Evolutionary conservation across 2,113 vertebrate species (phyloP), one percentile per base, ranked within the genome.

Genomic region (Pleuronectes platessa): DNA sequence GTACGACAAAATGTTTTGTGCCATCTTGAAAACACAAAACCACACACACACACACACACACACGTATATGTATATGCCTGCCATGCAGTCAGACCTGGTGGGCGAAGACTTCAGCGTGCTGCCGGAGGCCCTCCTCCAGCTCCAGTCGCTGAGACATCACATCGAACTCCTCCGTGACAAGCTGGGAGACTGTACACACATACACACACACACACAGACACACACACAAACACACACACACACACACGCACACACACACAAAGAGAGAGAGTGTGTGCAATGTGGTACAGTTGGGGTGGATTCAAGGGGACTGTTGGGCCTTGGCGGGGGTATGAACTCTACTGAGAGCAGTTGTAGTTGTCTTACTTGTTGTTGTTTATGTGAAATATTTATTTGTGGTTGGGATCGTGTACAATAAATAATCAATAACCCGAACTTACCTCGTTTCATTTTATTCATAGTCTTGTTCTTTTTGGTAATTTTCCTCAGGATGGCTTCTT

Each of bases 91-190:
- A 13, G 90, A 96, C 95, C 95, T 95, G 92, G 21, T 93, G 92
- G 45, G 95, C 94, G 17, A 95, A 95, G 79, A 82, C 77, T 83
- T 96, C 95, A 0, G 93, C 95, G 0, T 94, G 88, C 62, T 94
- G 90, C 26, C 95, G 84, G 66, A 95, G 94, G 66, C 84, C 93
- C 81, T 95, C 94, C 81, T 96, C 94, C 84, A 94, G 67, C 72
- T 95, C 92, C 81, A 96, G 93, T 68, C 92, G 89, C 86, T 94
- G 88, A 82, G 94, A 71, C 2, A 94, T 92, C 51, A 94, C 90
- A 11, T 84, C 65, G 74, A 95, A 96, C 75, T 96, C 95, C 59
- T 94, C 92, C 0, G 92, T 88, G 78, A 95, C 88, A 3, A 94
- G 77, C 74, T 92, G 90, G 69, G 95, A 96, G 51, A 94, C 95